Percentiles rank a stretch among this genome's conserved stretches.
Evolutionary conservation across 2,797 vertebrate species (phyloP).

Genomic region (Tangara arthus): DNA sequence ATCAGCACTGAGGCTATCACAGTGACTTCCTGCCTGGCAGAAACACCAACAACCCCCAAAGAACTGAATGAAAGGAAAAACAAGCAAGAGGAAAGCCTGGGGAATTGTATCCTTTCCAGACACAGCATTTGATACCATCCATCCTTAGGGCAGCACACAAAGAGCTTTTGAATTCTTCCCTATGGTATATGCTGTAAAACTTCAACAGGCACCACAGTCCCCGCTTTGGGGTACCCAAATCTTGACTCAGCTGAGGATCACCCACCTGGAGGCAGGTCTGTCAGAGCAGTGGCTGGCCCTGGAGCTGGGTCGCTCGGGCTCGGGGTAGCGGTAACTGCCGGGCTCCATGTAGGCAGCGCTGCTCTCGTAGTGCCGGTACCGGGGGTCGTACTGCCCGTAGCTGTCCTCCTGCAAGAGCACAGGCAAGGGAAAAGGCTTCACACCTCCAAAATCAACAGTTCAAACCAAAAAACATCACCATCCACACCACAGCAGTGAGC

Average conservation of each 20-base stretch:
- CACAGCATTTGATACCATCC: accelerated
- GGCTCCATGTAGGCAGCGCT: constrained; percentile 75
- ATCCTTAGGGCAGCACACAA: not conserved
- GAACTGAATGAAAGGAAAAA: not conserved
- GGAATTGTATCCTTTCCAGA: not conserved
- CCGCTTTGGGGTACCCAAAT: not conserved
- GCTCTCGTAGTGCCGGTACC: constrained; percentile 83
- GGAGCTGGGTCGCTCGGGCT: constrained; percentile 91
- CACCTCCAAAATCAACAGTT: not conserved
- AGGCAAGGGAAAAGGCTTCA: not conserved
- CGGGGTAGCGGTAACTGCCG: constrained; percentile 77
- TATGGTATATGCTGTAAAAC: not conserved
- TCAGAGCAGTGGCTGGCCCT: constrained; percentile 94
- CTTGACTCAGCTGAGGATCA: accelerated
- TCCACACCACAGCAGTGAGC: too few species aligned
- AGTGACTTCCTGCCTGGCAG: not conserved
- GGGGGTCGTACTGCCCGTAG: constrained; percentile 82
- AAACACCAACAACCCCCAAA: not conserved
- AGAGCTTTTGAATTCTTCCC: not conserved
- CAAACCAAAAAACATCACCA: not conserved
- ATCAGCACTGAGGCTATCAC: not conserved
- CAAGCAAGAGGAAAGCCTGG: not conserved
- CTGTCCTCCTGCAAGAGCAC: constrained; percentile 73
- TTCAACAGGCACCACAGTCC: not conserved
- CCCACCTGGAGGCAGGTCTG: constrained; percentile 86